Percentiles rank a stretch among this genome's conserved stretches.
Evolutionary conservation across 2,888 invertebrate genomes (phyloP).

Genomic region (Hofmannophila pseudospretella): DNA sequence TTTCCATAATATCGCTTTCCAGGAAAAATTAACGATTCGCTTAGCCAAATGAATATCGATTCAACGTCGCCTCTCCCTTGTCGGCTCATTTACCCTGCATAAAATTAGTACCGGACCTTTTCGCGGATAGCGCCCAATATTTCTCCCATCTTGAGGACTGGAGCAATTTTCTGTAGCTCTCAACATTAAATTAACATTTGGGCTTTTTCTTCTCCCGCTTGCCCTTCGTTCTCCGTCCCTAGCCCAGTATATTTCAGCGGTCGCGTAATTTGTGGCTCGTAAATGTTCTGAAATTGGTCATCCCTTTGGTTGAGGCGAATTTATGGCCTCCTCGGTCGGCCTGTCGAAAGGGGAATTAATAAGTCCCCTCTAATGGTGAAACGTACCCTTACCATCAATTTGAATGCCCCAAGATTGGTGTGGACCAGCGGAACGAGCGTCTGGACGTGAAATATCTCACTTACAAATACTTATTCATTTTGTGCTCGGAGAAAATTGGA

Average conservation of each 20-base stretch:
- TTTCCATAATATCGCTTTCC: slow-evolving; percentile 55
- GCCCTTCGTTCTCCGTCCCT: slow-evolving; percentile 54
- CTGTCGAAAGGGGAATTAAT: slow-evolving; percentile 78
- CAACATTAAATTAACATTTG: slow-evolving; percentile 76
- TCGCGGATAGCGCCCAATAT: slow-evolving; percentile 55
- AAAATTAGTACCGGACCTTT: slow-evolving; percentile 69
- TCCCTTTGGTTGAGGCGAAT: slow-evolving; percentile 78
- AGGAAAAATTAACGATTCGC: slow-evolving; percentile 59
- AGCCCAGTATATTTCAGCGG: slow-evolving; percentile 74
- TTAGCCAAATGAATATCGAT: slow-evolving; percentile 70
- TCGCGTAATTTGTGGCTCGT: slow-evolving; percentile 78
- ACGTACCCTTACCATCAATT: slow-evolving; percentile 77
- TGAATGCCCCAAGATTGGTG: slow-evolving; percentile 72
- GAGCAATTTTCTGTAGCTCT: slow-evolving; percentile 69
- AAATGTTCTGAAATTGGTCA: slow-evolving; percentile 79
- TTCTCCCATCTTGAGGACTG: slow-evolving; percentile 63
- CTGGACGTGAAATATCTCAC: slow-evolving; percentile 63
- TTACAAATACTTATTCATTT: slow-evolving; percentile 62
- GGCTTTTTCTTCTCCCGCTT: slow-evolving; percentile 64
- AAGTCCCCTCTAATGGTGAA: slow-evolving; percentile 77
- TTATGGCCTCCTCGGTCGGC: slow-evolving; percentile 75
- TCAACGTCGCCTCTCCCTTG: slow-evolving; percentile 40
- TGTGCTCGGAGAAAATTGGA: slow-evolving; percentile 54
- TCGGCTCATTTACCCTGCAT: slow-evolving; percentile 69
- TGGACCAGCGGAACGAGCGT: slow-evolving; percentile 51